Evolutionary conservation across 1,140 invertebrate genomes (phyloP), one percentile per base, ranked within the genome.

Genomic region (Cydia strobilella): DNA sequence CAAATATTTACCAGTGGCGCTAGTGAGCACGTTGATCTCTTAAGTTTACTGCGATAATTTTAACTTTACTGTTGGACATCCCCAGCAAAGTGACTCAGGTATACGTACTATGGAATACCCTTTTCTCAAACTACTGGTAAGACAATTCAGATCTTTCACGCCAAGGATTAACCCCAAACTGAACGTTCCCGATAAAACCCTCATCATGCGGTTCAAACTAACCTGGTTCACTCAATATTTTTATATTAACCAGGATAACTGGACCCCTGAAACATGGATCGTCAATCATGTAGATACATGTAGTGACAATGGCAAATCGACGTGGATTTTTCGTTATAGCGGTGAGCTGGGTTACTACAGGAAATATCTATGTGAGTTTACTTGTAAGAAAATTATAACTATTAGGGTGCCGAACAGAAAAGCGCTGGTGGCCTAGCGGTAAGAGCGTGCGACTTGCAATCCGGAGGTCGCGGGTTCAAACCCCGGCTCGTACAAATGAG

Each of bases 251-350:
- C 65, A 69, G n/a, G 2, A 10, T 35, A 39, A 35, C 6, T 3
- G 18, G 65, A 69, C 4, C 65, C 65, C 6, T 3, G 15, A 39
- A 69, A 20, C 31, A 69, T 69, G 20, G 15, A 4, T 69, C 65
- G 31, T 69, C 65, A 69, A 69, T 69, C 65, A 69, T 39, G 1
- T 6, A 6, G 65, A 42, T 69, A 35, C 63, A 18, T 39, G 31
- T 39, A 42, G 35, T 69, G 65, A 69, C 65, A 69, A 69, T 69
- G 31, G 31, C n/a, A 69, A 69, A 69, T 69, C 35, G 31, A 69
- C 4, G 65, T 7, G n/a, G 18, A 69, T 66, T 66, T 66, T 66
- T 66, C 63, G 25, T 48, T 48, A 59, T 51, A 51, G 48, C n/a
- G 42, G 51, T 54, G 51, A 54, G 7, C 51, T 54, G 12, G 42